These are phyloP conservation scores for Lycaon pictus DNA, from an alignment of 2,113 vertebrate genomes.

Conservation along the genomic window DNA sequence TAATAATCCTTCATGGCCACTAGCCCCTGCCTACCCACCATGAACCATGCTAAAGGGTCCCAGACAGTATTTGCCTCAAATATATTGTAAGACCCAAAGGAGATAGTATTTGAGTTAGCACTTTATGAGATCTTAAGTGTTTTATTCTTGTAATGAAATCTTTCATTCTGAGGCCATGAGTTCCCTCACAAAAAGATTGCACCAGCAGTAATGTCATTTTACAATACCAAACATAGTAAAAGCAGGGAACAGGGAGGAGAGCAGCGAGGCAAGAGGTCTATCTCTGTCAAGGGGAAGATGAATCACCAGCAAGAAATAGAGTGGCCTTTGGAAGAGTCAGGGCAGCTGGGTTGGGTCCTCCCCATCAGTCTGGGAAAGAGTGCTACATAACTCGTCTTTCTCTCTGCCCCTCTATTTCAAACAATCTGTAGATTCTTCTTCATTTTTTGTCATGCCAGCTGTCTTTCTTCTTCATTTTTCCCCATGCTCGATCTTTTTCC, in stretches of 20 bases:
- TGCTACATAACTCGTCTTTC: neutral
- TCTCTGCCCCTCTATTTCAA: neutral
- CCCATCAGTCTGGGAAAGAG: neutral
- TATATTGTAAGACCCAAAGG: conserved; percentile 18
- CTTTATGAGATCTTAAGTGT: conserved; percentile 40
- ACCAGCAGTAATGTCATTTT: conserved; percentile 60
- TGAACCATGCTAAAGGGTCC: neutral
- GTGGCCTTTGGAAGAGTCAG: conserved; percentile 51
- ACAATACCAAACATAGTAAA: conserved; percentile 32
- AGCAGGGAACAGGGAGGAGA: conserved; percentile 21
- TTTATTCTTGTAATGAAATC: conserved; percentile 64
- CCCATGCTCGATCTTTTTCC: neutral
- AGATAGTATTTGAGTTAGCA: conserved; percentile 33
- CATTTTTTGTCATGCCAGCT: neutral
- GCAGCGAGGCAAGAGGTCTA: conserved; percentile 8
- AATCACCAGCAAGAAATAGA: conserved; percentile 63
- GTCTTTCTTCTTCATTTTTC: neutral
- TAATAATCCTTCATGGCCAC: neutral
- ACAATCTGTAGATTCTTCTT: neutral
- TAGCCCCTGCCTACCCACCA: neutral
- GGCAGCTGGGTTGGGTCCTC: neutral
- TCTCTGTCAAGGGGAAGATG: conserved; percentile 56
- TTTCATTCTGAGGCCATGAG: conserved; percentile 45
- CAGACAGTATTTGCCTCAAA: neutral
- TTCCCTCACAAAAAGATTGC: conserved; percentile 56